A percentile compares a stretch with the other conserved stretches of the same genome.
Conservation (phyloP, 2,797 vertebrate genomes). For the Okamejei kenojei region DNA sequence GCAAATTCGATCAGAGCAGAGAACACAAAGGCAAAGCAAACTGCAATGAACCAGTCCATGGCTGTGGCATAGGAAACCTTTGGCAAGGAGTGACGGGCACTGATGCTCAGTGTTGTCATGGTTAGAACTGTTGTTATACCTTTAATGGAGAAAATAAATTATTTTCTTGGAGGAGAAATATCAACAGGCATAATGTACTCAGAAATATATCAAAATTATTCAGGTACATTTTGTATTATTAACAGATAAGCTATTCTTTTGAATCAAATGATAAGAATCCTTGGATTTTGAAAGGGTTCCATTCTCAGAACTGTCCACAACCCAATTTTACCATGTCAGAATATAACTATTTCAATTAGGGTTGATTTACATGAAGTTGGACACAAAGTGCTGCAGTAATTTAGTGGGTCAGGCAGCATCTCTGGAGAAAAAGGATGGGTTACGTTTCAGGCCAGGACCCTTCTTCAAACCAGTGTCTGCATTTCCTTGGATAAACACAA, state of each 20-base stretch:
- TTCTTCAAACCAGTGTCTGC: too few species aligned
- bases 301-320: too few species aligned
- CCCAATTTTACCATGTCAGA: too few species aligned
- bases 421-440: too few species aligned
- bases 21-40: slow-evolving; percentile 97
- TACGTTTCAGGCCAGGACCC: too few species aligned
- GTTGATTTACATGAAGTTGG: too few species aligned
- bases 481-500: too few species aligned
- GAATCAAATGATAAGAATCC: background rate
- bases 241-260: background rate
- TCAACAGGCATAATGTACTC: background rate
- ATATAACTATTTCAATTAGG: too few species aligned
- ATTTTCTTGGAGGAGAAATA: background rate
- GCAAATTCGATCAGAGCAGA: slow-evolving; percentile 97
- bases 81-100: slow-evolving; percentile 89
- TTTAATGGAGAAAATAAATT: slow-evolving; percentile 45
- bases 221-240: background rate
- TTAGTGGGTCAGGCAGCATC: too few species aligned
- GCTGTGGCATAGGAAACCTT: slow-evolving; percentile 97
- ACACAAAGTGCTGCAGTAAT: too few species aligned
- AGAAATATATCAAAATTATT: background rate
- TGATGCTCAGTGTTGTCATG: slow-evolving; percentile 96
- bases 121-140: slow-evolving; percentile 96
- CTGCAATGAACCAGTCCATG: slow-evolving; percentile 98
- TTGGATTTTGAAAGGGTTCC: too few species aligned